phyloP scores from a whole-genome alignment of 2,797 vertebrate genomes.

The Lutjanus argentimaculatus region DNA sequence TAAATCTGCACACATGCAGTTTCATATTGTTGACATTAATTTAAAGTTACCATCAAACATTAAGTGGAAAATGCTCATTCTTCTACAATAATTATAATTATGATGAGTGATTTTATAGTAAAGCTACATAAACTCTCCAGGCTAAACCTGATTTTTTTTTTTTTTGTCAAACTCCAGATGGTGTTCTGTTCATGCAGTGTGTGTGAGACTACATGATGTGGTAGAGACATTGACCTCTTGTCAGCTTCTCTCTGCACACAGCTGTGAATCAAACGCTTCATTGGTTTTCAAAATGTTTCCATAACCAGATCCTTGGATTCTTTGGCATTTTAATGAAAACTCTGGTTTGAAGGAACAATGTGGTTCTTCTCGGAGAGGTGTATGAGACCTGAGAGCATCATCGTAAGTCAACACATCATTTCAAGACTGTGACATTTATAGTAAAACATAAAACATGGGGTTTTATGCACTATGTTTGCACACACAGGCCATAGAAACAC shows the following conservation, averaged over 20 bases:
- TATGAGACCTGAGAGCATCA: conserved; percentile 31
- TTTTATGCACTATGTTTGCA: conserved; percentile 17
- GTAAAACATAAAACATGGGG: conserved; percentile 48
- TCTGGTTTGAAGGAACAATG: conserved; percentile 9
- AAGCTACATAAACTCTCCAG: conserved; percentile 37
- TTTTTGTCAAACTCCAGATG: conserved; percentile 57
- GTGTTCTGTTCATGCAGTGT: conserved; percentile 48
- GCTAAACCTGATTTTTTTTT: conserved; percentile 26
- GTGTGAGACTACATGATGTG: conserved; percentile 58
- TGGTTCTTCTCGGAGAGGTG: conserved; percentile 32
- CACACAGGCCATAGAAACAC: conserved; percentile 1
- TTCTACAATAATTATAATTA: conserved; percentile 22
- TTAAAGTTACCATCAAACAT: background rate
- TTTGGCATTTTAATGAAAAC: conserved; percentile 37
- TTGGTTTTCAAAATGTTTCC: conserved; percentile 65
- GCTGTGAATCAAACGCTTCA: conserved; percentile 70
- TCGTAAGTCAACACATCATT: conserved; percentile 41
- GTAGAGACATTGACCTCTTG: conserved; percentile 65
- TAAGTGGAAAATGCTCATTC: conserved; percentile 12
- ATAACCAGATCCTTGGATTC: conserved; percentile 56
- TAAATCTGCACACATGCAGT: conserved; percentile 6
- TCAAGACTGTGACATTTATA: conserved; percentile 48
- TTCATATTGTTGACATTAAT: background rate
- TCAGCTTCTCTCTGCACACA: conserved; percentile 62
- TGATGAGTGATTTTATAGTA: conserved; percentile 32